Conservation (phyloP, 2,888 invertebrate genomes). For the Drosophila engyochracea region DNA sequence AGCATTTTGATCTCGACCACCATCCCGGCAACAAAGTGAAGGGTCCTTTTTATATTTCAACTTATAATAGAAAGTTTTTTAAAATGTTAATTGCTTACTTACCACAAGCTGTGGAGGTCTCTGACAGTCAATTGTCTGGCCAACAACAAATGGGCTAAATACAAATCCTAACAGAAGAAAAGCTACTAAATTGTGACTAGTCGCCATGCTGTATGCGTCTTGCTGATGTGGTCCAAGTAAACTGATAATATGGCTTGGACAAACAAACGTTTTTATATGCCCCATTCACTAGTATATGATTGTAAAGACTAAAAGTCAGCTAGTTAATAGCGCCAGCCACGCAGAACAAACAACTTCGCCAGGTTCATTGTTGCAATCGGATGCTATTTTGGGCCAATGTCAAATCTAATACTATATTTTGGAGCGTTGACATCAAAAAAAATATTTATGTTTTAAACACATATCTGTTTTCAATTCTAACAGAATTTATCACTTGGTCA, state of each 20-base stretch:
- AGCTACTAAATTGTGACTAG: constrained; percentile 23
- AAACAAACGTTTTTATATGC: constrained; percentile 61
- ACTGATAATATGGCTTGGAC: constrained; percentile 33
- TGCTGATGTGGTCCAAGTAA: constrained; percentile 30
- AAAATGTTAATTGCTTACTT: constrained; percentile 42
- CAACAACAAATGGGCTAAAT: constrained; percentile 12
- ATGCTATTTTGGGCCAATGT: constrained; percentile 73
- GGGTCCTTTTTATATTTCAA: constrained; percentile 74
- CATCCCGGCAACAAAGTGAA: constrained; percentile 81
- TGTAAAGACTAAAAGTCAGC: constrained; percentile 27
- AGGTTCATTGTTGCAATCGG: constrained; percentile 76
- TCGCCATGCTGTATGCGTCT: constrained; percentile 28
- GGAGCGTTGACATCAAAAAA: constrained; percentile 62
- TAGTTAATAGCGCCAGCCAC: constrained; percentile 68
- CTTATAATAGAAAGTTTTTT: too few species aligned
- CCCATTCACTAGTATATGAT: constrained; percentile 26
- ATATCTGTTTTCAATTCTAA: constrained; percentile 36
- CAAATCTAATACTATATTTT: constrained; percentile 68
- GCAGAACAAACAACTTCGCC: constrained; percentile 68
- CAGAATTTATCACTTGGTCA: constrained; percentile 50
- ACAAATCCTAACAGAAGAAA: constrained; percentile 35
- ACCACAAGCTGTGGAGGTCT: constrained; percentile 83
- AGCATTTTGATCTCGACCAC: constrained; percentile 77
- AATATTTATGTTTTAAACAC: constrained; percentile 38
- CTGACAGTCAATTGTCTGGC: constrained; percentile 77